Conservation (phyloP, 2,888 invertebrate species). For the Lordiphosa fenestrarum region DNA sequence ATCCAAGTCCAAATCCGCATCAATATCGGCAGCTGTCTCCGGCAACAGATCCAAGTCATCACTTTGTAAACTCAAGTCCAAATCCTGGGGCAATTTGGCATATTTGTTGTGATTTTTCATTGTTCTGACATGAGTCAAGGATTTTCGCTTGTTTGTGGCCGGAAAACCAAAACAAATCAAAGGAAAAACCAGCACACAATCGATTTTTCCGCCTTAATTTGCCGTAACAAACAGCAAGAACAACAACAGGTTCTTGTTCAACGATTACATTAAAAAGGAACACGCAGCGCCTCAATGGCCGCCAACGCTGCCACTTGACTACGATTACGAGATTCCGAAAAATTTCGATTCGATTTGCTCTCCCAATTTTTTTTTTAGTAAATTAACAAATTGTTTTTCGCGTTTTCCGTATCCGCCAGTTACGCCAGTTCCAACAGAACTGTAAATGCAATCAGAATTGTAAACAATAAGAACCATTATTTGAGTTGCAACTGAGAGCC, state of each 20-base stretch:
- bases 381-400: no score
- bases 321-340: no score
- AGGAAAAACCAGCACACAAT: slow-evolving; percentile 70
- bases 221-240: slow-evolving; percentile 25
- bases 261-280: slow-evolving; percentile 8
- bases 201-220: slow-evolving; percentile 72
- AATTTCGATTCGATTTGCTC: no score
- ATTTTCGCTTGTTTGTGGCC: slow-evolving; percentile 21
- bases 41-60: slow-evolving; percentile 69
- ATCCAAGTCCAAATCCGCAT: slow-evolving; percentile 56
- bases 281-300: slow-evolving; percentile 7
- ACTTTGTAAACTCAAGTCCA: slow-evolving; percentile 79
- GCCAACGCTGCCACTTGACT: no score
- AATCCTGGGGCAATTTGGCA: slow-evolving; percentile 80
- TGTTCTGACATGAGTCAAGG: slow-evolving; percentile 59
- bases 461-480: no score
- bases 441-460: not conserved
- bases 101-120: slow-evolving; percentile 80
- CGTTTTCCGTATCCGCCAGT: not conserved
- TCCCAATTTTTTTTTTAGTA: no score
- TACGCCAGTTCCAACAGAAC: not conserved
- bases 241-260: slow-evolving; percentile 60
- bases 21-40: slow-evolving; percentile 72
- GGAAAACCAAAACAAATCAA: slow-evolving; percentile 61
- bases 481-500: no score